Percentiles rank a stretch among this genome's conserved stretches.
Evolutionary conservation across 2,888 invertebrate genomes (phyloP).

Genomic region (Eupithecia vulgata): DNA sequence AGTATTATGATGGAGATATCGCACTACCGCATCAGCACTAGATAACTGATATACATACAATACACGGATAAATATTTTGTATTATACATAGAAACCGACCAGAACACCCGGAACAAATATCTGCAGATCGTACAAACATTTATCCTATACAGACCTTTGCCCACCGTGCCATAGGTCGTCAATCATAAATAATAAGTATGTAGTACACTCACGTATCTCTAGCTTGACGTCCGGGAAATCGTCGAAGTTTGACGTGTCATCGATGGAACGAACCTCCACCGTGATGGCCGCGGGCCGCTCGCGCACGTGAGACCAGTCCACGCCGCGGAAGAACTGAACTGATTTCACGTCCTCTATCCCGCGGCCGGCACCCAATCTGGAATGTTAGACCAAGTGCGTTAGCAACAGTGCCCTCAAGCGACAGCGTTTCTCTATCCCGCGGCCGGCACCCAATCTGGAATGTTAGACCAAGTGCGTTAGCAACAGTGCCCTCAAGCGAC

Average conservation of each 20-base stretch:
- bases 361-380: conserved; percentile 91
- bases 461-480: not conserved
- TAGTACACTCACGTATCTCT: conserved; percentile 94
- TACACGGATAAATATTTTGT: no score
- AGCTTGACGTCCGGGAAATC: conserved; percentile 99
- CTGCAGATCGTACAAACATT: no score
- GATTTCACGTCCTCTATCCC: conserved; percentile 97
- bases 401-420: not conserved
- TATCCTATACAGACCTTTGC: no score
- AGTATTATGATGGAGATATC: no score
- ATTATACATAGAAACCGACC: no score
- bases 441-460: conserved; percentile 90
- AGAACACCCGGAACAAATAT: no score
- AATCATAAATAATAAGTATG: not conserved
- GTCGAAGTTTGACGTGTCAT: conserved; percentile 99
- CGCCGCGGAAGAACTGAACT: conserved; percentile 97
- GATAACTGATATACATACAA: no score
- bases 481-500: not conserved
- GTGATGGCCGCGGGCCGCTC: conserved; percentile 99
- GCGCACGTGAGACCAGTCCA: conserved; percentile 99
- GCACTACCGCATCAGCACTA: no score
- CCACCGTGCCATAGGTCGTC: no score
- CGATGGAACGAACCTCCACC: conserved; percentile 98
- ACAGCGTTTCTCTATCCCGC: conserved; percentile 90
- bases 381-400: not conserved